Evolutionary conservation across 2,797 vertebrate genomes (phyloP).

Genomic region (Enteromius trimaculatus): DNA sequence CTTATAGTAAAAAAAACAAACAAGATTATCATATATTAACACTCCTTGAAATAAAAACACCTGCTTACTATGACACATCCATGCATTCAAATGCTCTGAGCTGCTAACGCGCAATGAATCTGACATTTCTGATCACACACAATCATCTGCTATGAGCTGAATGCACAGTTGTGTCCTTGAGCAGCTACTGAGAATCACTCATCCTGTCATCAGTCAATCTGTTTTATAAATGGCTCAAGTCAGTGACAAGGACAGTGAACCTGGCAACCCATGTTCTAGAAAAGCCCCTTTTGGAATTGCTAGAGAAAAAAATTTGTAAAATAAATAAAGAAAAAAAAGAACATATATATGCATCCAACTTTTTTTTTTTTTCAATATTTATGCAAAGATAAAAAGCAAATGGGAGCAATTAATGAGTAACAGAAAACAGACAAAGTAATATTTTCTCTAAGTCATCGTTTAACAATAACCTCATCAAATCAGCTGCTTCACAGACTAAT

Average conservation of each 20-base stretch:
- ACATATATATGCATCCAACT: not conserved
- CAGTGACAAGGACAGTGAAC: constrained; percentile 13
- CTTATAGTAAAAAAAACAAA: not conserved
- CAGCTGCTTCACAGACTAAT: not conserved
- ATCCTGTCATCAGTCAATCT: constrained; percentile 26
- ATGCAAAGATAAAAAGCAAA: not conserved
- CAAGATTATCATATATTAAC: not conserved
- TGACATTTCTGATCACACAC: constrained; percentile 25
- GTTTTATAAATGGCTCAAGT: constrained; percentile 20
- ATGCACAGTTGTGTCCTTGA: constrained; percentile 28
- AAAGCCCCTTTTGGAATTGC: not conserved
- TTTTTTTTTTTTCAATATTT: not conserved
- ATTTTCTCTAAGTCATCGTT: not conserved
- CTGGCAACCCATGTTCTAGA: not conserved
- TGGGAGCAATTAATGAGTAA: not conserved
- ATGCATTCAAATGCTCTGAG: not conserved
- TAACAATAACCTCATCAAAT: not conserved
- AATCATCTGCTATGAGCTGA: constrained; percentile 13
- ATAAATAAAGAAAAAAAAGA: not conserved
- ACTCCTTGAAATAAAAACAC: constrained; percentile 31
- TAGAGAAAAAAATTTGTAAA: not conserved
- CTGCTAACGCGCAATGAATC: constrained; percentile 23
- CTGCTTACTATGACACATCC: not conserved
- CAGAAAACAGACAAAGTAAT: not conserved
- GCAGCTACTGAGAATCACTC: not conserved